Evolutionary conservation across 2,113 vertebrate species (phyloP).

Genomic region (Chrysochloris asiatica): DNA sequence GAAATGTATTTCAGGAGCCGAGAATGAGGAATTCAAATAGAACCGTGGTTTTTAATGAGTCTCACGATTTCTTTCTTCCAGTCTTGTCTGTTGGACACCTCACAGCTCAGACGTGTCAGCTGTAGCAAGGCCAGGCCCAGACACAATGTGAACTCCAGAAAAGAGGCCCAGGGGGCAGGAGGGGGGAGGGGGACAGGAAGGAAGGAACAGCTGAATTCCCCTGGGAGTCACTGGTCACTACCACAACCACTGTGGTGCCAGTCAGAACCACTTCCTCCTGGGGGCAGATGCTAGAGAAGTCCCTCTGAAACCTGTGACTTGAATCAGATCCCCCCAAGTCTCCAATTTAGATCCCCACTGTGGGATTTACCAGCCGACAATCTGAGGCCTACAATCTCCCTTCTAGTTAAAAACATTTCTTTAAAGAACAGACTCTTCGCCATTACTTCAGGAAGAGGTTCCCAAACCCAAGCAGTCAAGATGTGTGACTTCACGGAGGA

Average conservation of each 20-base stretch:
- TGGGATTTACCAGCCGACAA: not conserved
- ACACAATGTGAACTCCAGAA: not conserved
- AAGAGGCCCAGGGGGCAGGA: not conserved
- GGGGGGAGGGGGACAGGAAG: too few relatives aligned
- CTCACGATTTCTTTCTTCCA: not conserved
- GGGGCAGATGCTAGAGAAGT: not conserved
- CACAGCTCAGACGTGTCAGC: not conserved
- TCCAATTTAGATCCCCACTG: not conserved
- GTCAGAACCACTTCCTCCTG: not conserved
- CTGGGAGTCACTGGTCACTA: not conserved
- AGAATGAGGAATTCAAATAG: constrained; percentile 42
- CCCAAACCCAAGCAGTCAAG: too few relatives aligned
- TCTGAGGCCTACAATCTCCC: not conserved
- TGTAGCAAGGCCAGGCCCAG: not conserved
- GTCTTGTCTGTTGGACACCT: constrained; percentile 41
- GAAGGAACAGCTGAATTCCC: not conserved
- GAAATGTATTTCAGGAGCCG: constrained; percentile 58
- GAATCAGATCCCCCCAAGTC: not conserved
- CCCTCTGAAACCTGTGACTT: not conserved
- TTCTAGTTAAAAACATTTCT: constrained; percentile 38
- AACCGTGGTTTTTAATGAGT: not conserved
- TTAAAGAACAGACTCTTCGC: constrained; percentile 43
- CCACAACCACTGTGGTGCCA: too few relatives aligned
- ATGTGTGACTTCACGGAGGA: too few relatives aligned
- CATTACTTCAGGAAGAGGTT: too few relatives aligned